These are phyloP conservation scores for Myotis brandtii DNA, from an alignment of 2,113 vertebrate species.

Conservation along the genomic window DNA sequence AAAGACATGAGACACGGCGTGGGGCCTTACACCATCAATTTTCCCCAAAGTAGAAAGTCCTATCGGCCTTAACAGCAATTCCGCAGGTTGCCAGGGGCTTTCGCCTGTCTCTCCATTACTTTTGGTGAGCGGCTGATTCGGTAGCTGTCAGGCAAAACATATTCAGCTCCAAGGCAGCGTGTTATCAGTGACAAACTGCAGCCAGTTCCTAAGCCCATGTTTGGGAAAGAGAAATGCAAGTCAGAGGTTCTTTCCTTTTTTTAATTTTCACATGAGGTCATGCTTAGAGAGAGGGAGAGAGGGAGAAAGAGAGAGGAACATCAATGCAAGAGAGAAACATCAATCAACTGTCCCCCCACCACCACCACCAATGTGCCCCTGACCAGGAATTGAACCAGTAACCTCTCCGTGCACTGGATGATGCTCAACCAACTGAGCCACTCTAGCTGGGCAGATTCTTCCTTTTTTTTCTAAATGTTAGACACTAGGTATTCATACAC, in stretches of 20 bases:
- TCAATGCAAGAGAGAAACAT: neutral
- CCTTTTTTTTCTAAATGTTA: neutral
- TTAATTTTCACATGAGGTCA: neutral
- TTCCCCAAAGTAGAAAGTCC: constrained; percentile 51
- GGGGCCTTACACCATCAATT: neutral
- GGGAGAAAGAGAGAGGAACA: neutral
- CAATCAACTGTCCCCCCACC: too few relatives aligned
- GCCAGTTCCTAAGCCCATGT: neutral
- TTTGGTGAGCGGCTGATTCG: constrained; percentile 52
- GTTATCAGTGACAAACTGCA: neutral
- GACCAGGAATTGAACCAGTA: neutral
- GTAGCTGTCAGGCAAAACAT: constrained; percentile 57
- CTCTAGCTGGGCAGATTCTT: neutral
- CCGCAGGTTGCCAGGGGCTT: constrained; percentile 58
- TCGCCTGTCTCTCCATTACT: constrained; percentile 32
- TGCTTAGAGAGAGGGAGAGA: neutral
- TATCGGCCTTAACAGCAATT: constrained; percentile 42
- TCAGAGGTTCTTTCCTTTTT: neutral
- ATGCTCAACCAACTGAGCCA: neutral
- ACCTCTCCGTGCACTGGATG: neutral
- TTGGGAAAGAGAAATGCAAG: neutral
- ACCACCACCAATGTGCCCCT: neutral
- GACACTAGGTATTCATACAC: neutral
- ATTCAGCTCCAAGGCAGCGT: neutral
- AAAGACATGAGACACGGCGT: constrained; percentile 38